Evolutionary conservation across 2,113 vertebrate species (phyloP).

Genomic region (Microtus oregoni): DNA sequence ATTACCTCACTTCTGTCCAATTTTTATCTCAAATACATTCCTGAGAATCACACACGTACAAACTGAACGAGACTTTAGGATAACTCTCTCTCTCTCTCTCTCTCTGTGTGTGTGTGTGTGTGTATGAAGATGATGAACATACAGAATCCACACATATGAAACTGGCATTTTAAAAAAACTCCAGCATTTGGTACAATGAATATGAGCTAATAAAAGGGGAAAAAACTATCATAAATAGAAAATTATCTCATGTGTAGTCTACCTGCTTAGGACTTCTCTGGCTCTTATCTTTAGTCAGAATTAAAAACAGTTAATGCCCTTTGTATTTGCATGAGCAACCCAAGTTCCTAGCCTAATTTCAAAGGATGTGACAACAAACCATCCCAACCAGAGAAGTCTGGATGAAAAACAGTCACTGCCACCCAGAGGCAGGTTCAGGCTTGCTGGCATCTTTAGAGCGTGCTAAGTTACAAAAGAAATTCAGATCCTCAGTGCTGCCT

Average conservation of each 20-base stretch:
- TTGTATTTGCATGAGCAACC: background rate
- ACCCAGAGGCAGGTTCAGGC: background rate
- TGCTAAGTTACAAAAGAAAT: background rate
- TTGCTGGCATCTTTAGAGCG: background rate
- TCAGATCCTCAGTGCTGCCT: background rate
- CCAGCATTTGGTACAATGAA: background rate
- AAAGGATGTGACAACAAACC: conserved; percentile 41
- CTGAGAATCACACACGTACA: background rate
- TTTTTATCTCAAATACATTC: conserved; percentile 25
- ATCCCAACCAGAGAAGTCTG: background rate
- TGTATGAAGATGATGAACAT: background rate
- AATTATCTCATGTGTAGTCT: background rate
- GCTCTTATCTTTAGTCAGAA: conserved; percentile 6
- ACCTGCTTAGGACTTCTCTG: background rate
- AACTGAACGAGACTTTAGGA: background rate
- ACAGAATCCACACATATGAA: background rate
- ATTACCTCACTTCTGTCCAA: background rate
- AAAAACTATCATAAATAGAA: background rate
- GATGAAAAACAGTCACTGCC: conserved; percentile 47
- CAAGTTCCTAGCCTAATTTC: conserved; percentile 48
- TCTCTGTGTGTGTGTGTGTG: background rate
- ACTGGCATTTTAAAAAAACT: background rate
- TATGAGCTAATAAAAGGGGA: background rate
- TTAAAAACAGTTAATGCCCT: conserved; percentile 3
- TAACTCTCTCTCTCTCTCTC: background rate